phyloP scores from a whole-genome alignment of 2,113 vertebrate genomes.

The Loxodonta africana region DNA sequence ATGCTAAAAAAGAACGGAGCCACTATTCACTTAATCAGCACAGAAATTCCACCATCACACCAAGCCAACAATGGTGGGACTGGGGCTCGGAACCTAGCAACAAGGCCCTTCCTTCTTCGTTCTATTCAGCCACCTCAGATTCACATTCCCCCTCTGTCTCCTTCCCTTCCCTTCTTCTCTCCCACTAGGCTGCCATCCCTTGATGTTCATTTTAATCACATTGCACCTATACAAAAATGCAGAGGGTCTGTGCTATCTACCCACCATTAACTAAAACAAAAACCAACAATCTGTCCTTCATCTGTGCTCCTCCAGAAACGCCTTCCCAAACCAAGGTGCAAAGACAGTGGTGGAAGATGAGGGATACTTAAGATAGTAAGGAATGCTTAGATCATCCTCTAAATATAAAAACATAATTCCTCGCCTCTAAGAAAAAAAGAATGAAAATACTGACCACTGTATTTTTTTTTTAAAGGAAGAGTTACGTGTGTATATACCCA shows the following conservation, averaged over 20 bases:
- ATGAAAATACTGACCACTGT: conserved; percentile 5
- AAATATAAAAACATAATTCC: not conserved
- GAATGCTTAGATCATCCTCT: not conserved
- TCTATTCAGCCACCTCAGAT: not conserved
- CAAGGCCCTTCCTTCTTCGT: not conserved
- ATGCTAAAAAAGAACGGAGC: conserved; percentile 51
- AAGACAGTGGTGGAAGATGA: not conserved
- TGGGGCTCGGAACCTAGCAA: not conserved
- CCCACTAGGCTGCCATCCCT: not conserved
- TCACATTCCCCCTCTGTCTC: not conserved
- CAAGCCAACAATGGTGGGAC: not conserved
- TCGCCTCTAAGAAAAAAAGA: not conserved
- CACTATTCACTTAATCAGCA: conserved; percentile 12
- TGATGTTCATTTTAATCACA: not conserved
- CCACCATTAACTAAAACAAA: conserved; percentile 10
- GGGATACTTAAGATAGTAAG: not conserved
- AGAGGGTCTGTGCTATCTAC: not conserved
- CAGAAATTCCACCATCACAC: not conserved
- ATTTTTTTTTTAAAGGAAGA: not conserved
- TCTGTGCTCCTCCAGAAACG: conserved; percentile 9
- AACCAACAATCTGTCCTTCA: not conserved
- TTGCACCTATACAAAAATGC: not conserved
- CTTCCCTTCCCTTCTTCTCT: not conserved
- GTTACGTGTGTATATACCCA: not conserved
- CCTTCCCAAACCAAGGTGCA: conserved; percentile 3